Conservation (phyloP, 2,113 vertebrate species). For the Anthoscopus minutus region DNA sequence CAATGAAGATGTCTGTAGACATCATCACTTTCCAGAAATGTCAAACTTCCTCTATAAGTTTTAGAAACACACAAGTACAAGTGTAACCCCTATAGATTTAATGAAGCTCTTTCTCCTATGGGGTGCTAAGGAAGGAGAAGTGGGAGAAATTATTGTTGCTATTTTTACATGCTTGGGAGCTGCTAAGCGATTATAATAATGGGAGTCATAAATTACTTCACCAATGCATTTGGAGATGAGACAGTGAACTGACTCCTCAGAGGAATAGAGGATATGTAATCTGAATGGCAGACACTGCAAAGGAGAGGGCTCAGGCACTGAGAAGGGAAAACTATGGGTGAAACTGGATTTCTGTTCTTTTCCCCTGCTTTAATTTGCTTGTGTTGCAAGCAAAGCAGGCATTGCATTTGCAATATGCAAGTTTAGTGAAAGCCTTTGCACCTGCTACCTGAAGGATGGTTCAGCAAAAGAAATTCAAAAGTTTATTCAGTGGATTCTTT, state of each 20-base stretch:
- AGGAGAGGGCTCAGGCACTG: not conserved
- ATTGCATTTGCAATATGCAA: not conserved
- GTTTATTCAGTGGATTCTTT: constrained; percentile 35
- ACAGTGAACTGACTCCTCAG: constrained; percentile 3
- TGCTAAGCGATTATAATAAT: constrained; percentile 34
- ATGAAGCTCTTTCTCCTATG: not conserved
- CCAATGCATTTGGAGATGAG: constrained; percentile 36
- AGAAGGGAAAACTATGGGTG: not conserved
- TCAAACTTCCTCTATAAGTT: not conserved
- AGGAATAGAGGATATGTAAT: not conserved
- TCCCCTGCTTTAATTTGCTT: not conserved
- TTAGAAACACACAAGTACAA: not conserved
- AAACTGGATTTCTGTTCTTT: not conserved
- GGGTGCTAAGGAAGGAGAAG: constrained; percentile 23
- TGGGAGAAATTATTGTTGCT: constrained; percentile 48
- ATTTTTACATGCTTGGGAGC: constrained; percentile 52
- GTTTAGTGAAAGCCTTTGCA: constrained; percentile 14
- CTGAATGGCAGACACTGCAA: not conserved
- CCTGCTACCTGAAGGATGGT: constrained; percentile 24
- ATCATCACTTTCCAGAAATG: not conserved
- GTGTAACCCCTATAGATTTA: constrained; percentile 19
- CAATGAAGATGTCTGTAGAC: not conserved
- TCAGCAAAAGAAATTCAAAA: constrained; percentile 37
- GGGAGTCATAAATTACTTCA: constrained; percentile 42
- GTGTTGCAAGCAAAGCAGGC: not conserved